Evolutionary conservation across 2,888 invertebrate genomes (phyloP), one percentile per base, ranked within the genome.

Genomic region (Odontomyia ornata): DNA sequence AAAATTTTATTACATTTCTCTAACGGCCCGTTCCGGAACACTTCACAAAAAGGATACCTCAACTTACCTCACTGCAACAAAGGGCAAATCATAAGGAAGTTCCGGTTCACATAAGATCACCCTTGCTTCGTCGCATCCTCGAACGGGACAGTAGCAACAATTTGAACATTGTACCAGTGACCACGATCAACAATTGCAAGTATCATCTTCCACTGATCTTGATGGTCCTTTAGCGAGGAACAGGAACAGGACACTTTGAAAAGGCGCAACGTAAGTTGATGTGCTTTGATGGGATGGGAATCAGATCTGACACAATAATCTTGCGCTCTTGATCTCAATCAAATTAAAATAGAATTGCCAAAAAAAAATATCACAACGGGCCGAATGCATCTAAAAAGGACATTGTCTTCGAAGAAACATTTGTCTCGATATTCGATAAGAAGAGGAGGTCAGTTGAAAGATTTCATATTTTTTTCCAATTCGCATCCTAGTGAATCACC

Each of bases 371-470:
- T n/a, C n/a, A n/a, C n/a, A n/a, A n/a, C n/a, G 27, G 5, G 0
- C 27, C 2, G 15, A 36, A 62, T 65, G 1, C 46, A n/a, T 47
- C 27, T 18, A 27, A 60, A 30, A 57, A 73, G 73, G 73, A 73
- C 73, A 73, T 23, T 25, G 25, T 60, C 25, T 60, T 60, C 60
- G 5, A 25, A 60, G 60, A 60, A 23, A 25, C 60, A 5, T 52
- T 13, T 15, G 13, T 4, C 52, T 23, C 25, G 2, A 46, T 69
- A 13, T 23, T 2, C 18, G 18, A 27, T 21, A 52, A 69, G 56
- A 78, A 79, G 23, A 76, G 80, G 79, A 81, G 81, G 81, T 81
- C 81, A 81, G 79, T 79, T 69, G 79, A 80, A 52, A 15, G 23
- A n/a, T n/a, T 18, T 18, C 30, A 36, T 36, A 7, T 47, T 4